Evolutionary conservation across 2,888 invertebrate species (phyloP), one percentile per base, ranked within the genome.

Genomic region (Phengaris arion): DNA sequence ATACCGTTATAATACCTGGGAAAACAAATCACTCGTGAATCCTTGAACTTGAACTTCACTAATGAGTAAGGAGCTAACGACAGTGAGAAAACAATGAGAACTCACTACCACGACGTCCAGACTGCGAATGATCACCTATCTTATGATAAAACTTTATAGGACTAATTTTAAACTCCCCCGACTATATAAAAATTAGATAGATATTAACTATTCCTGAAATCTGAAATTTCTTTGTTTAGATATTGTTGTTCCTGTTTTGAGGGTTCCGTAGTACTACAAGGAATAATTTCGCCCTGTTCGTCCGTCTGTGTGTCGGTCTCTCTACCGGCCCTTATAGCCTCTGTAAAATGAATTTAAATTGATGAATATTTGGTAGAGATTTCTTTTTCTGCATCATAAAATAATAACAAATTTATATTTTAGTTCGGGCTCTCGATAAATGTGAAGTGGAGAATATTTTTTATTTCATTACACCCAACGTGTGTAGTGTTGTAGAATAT

Each of bases 1-100:
- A 51, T 77, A n/a, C n/a, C n/a, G n/a, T n/a, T n/a, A 57, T 70
- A 85, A 85, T 82, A 89, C 89, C 89, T 87, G 82, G 79, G 81
- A 82, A 85, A 86, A 85, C 82, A 86, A 85, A 48, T 4, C 48
- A 85, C 22, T 77, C 74, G 59, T 77, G 77, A 78, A 77, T 83
- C 91, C 91, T 90, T 91, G 89, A 91, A 91, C 91, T 90, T 89
- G 83, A 87, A 86, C 85, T 84, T 80, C 76, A 77, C 77, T 79
- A 79, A 81, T 79, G 82, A 83, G 80, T 76, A 46, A 46, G 81
- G 81, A 81, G 82, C 1, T 64, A 22, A 35, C 22, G 64, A 64
- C 12, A 12, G 64, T 64, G 35, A 13, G 12, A 45, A 12, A 64
- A 81, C 79, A 78, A 79, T 83, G 82, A 79, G 77, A 79, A 78